Conservation (phyloP, 2,113 vertebrate genomes). For the Muscicapa adusta region DNA sequence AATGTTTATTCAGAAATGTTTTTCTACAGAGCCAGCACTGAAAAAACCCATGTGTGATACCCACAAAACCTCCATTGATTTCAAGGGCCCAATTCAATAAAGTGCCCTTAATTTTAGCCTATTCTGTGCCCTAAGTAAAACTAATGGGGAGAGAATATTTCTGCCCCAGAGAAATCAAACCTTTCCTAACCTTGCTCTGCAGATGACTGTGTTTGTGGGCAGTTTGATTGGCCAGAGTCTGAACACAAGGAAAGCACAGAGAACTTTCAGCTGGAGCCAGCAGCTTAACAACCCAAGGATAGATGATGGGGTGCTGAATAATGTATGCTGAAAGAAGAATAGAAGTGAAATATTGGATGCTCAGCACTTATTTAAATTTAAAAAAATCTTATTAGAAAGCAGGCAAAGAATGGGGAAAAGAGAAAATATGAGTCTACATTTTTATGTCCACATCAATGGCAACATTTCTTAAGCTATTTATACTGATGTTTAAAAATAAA, state of each 20-base stretch:
- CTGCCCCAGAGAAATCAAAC: background rate
- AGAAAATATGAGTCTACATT: background rate
- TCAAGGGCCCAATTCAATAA: background rate
- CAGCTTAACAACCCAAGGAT: background rate
- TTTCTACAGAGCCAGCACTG: background rate
- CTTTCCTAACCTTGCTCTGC: background rate
- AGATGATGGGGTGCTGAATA: background rate
- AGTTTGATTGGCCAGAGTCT: background rate
- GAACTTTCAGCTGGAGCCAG: background rate
- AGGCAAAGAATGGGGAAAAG: background rate
- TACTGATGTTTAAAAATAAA: background rate
- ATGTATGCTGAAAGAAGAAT: background rate
- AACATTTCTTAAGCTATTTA: background rate
- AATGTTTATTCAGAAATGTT: background rate
- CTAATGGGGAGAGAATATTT: background rate
- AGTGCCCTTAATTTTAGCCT: background rate
- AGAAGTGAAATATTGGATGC: background rate
- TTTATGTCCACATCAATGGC: background rate
- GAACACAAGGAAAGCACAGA: background rate
- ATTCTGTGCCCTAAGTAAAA: background rate
- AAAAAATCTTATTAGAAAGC: background rate
- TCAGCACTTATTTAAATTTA: background rate
- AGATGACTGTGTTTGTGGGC: background rate
- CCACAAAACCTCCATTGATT: background rate
- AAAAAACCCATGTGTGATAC: rapidly evolving